Base-by-base conservation (phyloP, 1,140 invertebrate species). In the Archegozetes longisetosus region DNA sequence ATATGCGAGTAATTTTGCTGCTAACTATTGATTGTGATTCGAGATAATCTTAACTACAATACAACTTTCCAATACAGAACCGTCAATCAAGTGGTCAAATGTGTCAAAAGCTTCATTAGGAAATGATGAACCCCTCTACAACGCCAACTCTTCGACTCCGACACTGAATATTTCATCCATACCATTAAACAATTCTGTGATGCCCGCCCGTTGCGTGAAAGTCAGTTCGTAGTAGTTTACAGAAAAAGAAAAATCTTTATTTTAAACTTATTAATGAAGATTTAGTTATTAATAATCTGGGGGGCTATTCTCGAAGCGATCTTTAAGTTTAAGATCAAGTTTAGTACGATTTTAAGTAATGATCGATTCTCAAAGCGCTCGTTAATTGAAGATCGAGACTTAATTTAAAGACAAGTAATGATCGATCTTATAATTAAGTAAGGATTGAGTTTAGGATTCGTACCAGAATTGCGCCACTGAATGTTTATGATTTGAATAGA, bases 121-220 rank as follows among this genome's bases (percentile, higher is more conserved):
- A 67, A 65, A 28, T 68, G 68, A 61, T 64, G 61, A 46, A 68
- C 68, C 2, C 67, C 67, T 22, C 52, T 68, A 13, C 68, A 68
- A 54, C 56, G 61, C 24, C 66, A 68, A 62, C 29, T 68, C 46
- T 61, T 67, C 22, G 60, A 67, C 26, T 61, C 67, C 14, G 53
- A 64, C 13, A 50, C 55, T 46, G 66, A 68, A 53, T 60, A 65
- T 25, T 63, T 66, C 25, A 22, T 55, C 12, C 54, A 61, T 12
- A 66, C 66, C 13, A 55, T 65, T 3, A 59, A 67, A 20, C 53
- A 66, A 40, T 68, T 68, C 51, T 68, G 68, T 53, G 29, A 54
- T n/a, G 29, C 55, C 13, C 49, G 56, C 14, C 47, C 49, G 1
- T n/a, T 53, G 17, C 53, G 56, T 24, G 40, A 49, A 47, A 32